Conservation (phyloP, 2,113 vertebrate genomes). For the Hypanus sabinus region DNA sequence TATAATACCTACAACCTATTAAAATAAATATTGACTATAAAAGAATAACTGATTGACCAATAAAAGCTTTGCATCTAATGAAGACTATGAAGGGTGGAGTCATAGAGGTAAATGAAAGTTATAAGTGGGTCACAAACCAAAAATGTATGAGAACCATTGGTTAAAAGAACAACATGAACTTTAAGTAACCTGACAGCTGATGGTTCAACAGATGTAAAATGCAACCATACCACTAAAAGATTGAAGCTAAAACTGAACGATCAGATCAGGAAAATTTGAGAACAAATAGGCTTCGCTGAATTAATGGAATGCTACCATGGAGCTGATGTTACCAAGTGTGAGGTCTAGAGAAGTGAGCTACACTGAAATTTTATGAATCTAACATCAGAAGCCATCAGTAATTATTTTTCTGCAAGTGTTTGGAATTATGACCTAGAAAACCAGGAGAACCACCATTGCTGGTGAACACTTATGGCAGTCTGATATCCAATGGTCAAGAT, state of each 20-base stretch:
- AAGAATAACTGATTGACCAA: no score
- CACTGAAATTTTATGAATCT: background rate
- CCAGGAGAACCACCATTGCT: no score
- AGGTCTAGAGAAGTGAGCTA: background rate
- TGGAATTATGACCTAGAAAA: no score
- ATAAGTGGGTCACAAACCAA: no score
- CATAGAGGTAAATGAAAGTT: no score
- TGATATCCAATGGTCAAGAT: background rate
- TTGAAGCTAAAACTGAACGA: background rate
- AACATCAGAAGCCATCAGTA: background rate
- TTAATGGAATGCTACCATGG: background rate
- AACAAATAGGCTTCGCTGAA: background rate
- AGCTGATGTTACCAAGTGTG: background rate
- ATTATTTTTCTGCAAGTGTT: background rate
- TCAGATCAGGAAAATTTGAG: background rate
- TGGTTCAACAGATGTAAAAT: background rate
- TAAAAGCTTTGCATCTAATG: no score
- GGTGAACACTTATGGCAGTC: no score
- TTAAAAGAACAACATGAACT: background rate
- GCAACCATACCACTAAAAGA: background rate
- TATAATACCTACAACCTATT: no score
- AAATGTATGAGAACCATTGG: background rate
- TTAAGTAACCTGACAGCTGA: background rate
- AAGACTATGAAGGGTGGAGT: no score
- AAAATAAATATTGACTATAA: no score